phyloP scores from a whole-genome alignment of 2,113 vertebrate genomes.

The Pedetes capensis region DNA sequence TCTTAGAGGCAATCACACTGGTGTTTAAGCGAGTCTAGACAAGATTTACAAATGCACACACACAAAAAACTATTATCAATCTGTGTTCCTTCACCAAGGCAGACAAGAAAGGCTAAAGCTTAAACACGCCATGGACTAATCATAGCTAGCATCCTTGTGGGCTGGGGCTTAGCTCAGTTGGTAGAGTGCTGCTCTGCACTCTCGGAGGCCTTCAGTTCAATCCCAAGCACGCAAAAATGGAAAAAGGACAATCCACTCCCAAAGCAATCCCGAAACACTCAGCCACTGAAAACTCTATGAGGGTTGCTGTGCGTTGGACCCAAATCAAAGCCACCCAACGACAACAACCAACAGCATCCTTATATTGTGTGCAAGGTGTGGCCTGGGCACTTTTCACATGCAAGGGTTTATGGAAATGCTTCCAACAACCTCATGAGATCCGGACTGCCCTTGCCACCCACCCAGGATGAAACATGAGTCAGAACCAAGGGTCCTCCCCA shows the following conservation, averaged over 20 bases:
- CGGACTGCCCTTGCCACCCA: rapidly evolving
- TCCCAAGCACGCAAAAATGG: too few species aligned
- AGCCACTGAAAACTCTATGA: too few species aligned
- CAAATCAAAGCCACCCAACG: too few species aligned
- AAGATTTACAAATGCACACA: background rate
- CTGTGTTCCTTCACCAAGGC: background rate
- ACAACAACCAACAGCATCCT: too few species aligned
- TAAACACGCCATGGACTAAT: rapidly evolving
- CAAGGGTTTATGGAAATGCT: background rate
- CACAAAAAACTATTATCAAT: background rate
- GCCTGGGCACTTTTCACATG: rapidly evolving
- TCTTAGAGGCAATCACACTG: background rate
- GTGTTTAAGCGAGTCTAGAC: background rate
- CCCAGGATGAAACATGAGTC: background rate
- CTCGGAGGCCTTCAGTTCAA: too few species aligned
- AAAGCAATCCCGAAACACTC: too few species aligned
- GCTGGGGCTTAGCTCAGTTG: too few species aligned
- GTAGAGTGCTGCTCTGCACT: too few species aligned
- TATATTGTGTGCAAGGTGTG: rapidly evolving
- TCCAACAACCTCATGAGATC: rapidly evolving
- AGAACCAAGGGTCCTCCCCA: rapidly evolving
- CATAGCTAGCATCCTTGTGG: too few species aligned
- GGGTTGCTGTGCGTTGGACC: too few species aligned
- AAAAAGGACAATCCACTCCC: too few species aligned
- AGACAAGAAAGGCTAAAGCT: background rate